phyloP scores from a whole-genome alignment of 2,113 vertebrate species.

The Osmerus mordax region DNA sequence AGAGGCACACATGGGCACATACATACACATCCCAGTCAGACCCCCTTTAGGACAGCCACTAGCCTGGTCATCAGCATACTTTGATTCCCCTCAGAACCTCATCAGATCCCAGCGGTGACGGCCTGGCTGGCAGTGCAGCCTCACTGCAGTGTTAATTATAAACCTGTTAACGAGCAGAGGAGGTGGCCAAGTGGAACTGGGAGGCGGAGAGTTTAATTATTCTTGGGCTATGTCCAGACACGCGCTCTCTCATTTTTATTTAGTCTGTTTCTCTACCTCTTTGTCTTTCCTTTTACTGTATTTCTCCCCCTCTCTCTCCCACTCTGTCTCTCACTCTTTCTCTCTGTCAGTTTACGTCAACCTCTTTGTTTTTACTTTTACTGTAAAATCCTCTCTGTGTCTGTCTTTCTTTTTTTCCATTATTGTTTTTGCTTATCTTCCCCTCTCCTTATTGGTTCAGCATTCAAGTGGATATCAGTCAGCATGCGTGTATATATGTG shows the following conservation, averaged over 20 bases:
- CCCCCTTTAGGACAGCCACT: constrained; percentile 26
- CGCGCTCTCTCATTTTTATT: constrained; percentile 16
- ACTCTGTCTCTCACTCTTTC: constrained; percentile 22
- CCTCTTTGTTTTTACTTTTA: not conserved
- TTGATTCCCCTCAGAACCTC: constrained; percentile 33
- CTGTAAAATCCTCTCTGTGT: not conserved
- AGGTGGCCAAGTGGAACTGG: constrained; percentile 51
- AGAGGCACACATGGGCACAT: constrained; percentile 3
- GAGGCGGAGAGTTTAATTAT: constrained; percentile 56
- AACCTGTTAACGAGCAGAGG: constrained; percentile 52
- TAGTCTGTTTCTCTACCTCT: constrained; percentile 31
- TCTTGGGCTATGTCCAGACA: constrained; percentile 13
- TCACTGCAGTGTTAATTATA: constrained; percentile 56
- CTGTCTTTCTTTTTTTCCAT: too few relatives aligned
- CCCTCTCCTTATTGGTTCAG: too few relatives aligned
- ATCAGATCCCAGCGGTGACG: constrained; percentile 45
- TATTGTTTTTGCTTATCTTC: too few relatives aligned
- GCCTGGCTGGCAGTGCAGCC: constrained; percentile 55
- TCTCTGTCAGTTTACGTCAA: constrained; percentile 5
- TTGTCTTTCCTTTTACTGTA: constrained; percentile 20
- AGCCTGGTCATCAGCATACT: constrained; percentile 52
- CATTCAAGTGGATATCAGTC: too few relatives aligned
- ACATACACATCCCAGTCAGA: too few relatives aligned
- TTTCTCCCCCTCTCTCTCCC: constrained; percentile 39
- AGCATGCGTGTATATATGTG: not conserved